Percentiles rank a stretch among this genome's conserved stretches.
Evolutionary conservation across 2,888 invertebrate genomes (phyloP).

Genomic region (Dioctria rufipes): DNA sequence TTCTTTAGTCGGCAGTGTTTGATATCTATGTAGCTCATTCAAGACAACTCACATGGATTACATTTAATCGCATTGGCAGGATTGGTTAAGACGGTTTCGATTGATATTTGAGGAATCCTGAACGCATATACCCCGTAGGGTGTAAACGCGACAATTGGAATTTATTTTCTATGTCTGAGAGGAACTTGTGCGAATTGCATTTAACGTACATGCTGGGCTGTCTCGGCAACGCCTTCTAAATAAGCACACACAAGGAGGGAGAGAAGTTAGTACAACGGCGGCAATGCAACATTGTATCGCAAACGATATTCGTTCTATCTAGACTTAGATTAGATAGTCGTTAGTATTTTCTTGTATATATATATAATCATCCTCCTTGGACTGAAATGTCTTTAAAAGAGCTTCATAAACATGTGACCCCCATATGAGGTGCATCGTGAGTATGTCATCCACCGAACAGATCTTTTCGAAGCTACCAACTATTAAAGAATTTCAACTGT

Average conservation of each 20-base stretch:
- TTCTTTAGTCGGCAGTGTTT: constrained; percentile 12
- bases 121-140: constrained; percentile 23
- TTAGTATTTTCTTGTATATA: background rate
- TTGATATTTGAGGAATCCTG: constrained; percentile 28
- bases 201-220: background rate
- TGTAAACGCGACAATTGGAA: constrained; percentile 44
- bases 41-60: constrained; percentile 2
- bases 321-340: background rate
- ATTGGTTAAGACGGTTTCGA: constrained; percentile 5
- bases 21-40: constrained; percentile 17
- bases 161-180: constrained; percentile 25
- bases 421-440: constrained; percentile 4
- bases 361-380: background rate
- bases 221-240: background rate
- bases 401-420: constrained; percentile 3
- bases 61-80: background rate
- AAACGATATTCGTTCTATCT: background rate
- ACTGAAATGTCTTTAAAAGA: background rate
- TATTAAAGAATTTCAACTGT: constrained; percentile 16
- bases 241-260: background rate
- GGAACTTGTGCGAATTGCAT: constrained; percentile 13
- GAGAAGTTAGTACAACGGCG: background rate
- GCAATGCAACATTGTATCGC: background rate
- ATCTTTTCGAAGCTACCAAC: background rate
- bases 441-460: constrained; percentile 7